Evolutionary conservation across 2,113 vertebrate genomes (phyloP).

Genomic region (Phainopepla nitens): DNA sequence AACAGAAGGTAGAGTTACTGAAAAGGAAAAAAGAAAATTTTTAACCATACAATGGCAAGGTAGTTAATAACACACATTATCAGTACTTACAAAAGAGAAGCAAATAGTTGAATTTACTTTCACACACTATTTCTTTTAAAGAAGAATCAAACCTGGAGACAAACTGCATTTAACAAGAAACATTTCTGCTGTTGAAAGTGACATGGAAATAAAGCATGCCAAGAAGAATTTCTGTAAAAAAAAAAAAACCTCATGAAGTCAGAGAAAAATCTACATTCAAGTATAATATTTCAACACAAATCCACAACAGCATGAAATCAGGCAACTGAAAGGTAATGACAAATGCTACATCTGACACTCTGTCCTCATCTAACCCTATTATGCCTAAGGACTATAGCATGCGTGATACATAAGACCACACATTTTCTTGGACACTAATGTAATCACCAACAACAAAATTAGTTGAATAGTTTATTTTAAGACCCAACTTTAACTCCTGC

Average conservation of each 20-base stretch:
- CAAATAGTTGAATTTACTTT: conserved; percentile 12
- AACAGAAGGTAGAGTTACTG: conserved; percentile 11
- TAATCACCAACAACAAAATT: neutral
- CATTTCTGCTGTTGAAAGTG: neutral
- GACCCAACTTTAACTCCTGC: neutral
- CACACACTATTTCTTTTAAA: neutral
- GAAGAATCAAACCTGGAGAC: neutral
- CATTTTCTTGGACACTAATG: neutral
- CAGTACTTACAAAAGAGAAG: conserved; percentile 31
- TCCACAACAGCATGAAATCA: neutral
- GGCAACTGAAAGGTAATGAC: conserved; percentile 26
- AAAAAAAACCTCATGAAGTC: neutral
- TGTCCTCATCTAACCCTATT: conserved; percentile 8
- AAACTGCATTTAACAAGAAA: neutral
- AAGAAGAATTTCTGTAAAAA: neutral
- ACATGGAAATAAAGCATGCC: neutral
- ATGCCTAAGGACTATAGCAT: neutral
- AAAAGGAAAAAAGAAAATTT: neutral
- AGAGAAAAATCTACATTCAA: neutral
- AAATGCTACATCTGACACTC: neutral
- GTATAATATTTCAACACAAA: neutral
- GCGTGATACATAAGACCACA: neutral
- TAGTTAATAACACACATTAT: conserved; percentile 40
- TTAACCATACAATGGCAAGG: neutral
- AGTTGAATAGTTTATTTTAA: neutral